Evolutionary conservation across 2,113 vertebrate species (phyloP), one percentile per base, ranked within the genome.

Genomic region (Microcebus ravelobensis): DNA sequence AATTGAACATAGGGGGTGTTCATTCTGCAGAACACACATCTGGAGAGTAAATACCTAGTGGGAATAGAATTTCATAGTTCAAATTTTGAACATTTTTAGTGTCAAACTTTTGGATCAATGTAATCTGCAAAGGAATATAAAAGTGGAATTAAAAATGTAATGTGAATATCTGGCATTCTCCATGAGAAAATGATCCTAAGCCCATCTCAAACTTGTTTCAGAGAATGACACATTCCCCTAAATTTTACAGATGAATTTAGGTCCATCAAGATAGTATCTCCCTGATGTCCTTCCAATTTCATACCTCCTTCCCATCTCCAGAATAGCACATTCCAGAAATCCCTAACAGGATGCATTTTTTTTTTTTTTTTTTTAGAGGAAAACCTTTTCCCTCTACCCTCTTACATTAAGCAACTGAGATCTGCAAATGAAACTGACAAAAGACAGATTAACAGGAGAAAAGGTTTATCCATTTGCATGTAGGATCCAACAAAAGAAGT

Each of bases 11-110:
- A 83, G 39, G 65, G 57, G 63, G 68, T 76, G 65, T 96, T 96
- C 13, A 34, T 92, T 95, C 50, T 80, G 45, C 27, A 91, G 80
- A 90, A 93, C 36, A 70, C 93, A 95, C 97, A 96, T 97, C 97
- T 98, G 95, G 96, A 87, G 93, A 74, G 23, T 91, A 90, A 92
- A 84, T n/a, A 93, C 81, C 74, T 29, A 65, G 89, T 83, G 93
- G 87, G 21, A 85, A 97, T 57, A 77, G 2, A 25, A 29, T 77
- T 91, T 81, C 71, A 3, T 71, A 95, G 90, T 97, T 97, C 87
- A 95, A 87, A 90, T 73, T 95, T 88, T 90, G 82, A 88, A 52
- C 17, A 3, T 76, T 96, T 93, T 93, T 48, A 91, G 65, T 95
- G 80, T 89, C 96, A 84, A 17, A 89, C 12, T 29, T 97, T 91